Evolutionary conservation across 2,888 invertebrate genomes (phyloP).

Genomic region (Bruchidius siliquastri): DNA sequence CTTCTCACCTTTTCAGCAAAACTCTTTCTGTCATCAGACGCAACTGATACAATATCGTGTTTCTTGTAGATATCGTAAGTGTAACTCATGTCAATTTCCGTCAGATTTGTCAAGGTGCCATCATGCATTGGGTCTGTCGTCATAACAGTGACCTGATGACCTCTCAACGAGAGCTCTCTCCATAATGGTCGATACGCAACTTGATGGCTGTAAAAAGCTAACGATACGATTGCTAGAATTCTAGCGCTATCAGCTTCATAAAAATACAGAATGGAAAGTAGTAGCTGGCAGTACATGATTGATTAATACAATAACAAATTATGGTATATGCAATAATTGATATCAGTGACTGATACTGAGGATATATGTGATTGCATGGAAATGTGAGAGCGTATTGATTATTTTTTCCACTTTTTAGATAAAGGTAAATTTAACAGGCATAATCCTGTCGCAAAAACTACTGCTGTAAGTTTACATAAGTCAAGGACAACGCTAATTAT

Average conservation of each 20-base stretch:
- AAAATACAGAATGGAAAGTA: not conserved
- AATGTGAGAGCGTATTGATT: no score
- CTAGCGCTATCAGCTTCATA: conserved; percentile 14
- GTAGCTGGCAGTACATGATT: not conserved
- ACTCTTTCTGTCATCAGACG: conserved; percentile 19
- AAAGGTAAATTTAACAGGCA: no score
- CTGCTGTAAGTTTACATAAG: no score
- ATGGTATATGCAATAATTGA: no score
- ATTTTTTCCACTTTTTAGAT: no score
- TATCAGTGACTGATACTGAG: no score
- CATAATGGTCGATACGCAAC: conserved; percentile 47
- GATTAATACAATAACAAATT: no score
- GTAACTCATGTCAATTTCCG: conserved; percentile 43
- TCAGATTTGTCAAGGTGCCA: conserved; percentile 38
- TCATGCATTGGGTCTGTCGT: conserved; percentile 47
- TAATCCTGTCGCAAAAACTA: no score
- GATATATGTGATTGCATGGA: no score
- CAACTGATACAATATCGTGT: conserved; percentile 13
- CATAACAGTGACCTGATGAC: conserved; percentile 49
- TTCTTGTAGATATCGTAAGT: conserved; percentile 32
- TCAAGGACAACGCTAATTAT: no score
- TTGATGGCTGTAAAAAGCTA: conserved; percentile 47
- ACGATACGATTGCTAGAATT: conserved; percentile 29
- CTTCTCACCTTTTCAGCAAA: conserved; percentile 13
- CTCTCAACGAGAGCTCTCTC: conserved; percentile 45